A percentile compares a stretch with the other conserved stretches of the same genome.
Evolutionary conservation across 2,797 vertebrate genomes (phyloP).

Genomic region (Xenopus petersii): DNA sequence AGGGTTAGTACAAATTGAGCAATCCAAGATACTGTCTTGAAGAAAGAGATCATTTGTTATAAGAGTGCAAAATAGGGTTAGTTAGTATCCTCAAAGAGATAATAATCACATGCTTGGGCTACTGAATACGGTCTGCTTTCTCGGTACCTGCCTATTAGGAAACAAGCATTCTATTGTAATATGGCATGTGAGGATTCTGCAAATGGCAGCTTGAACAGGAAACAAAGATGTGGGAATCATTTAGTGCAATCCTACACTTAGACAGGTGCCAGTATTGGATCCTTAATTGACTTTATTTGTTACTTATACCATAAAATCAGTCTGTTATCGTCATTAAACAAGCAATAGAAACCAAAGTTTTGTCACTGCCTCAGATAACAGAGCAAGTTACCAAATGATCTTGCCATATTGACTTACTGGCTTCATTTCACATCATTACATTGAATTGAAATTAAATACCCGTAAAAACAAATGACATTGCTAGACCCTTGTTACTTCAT

Average conservation of each 20-base stretch:
- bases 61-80: conserved; percentile 61
- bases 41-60: conserved; percentile 68
- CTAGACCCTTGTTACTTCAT: conserved; percentile 88
- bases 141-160: conserved; percentile 74
- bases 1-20: conserved; percentile 83
- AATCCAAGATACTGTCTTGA: conserved; percentile 68
- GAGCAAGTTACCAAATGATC: conserved; percentile 60
- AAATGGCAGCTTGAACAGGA: conserved; percentile 76
- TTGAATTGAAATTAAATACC: conserved; percentile 81
- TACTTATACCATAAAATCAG: conserved; percentile 89
- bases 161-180: conserved; percentile 87
- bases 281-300: conserved; percentile 98
- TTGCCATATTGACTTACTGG: conserved; percentile 78
- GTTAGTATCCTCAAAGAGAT: conserved; percentile 69
- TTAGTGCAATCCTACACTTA: conserved; percentile 85
- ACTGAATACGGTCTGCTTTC: conserved; percentile 74
- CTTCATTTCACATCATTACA: conserved; percentile 80
- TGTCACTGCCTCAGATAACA: conserved; percentile 66
- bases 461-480: conserved; percentile 91
- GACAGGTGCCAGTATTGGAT: conserved; percentile 85
- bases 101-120: conserved; percentile 73
- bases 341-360: conserved; percentile 73
- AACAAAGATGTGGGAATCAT: conserved; percentile 84
- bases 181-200: conserved; percentile 69
- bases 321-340: conserved; percentile 77